Conservation (phyloP, 2,113 vertebrate genomes). For the Argyrosomus japonicus region DNA sequence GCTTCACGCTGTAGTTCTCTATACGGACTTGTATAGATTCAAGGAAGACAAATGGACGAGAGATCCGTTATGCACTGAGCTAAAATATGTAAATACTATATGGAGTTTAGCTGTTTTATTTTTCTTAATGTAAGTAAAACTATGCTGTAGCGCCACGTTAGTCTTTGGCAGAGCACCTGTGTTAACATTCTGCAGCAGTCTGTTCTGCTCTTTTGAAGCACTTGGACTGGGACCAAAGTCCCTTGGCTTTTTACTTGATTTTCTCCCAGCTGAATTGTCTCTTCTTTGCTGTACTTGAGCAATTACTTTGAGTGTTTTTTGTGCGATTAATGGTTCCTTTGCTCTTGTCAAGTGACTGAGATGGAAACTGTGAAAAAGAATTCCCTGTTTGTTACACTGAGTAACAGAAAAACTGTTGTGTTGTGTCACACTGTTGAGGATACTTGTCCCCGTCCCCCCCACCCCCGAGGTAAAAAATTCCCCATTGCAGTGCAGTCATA, state of each 20-base stretch:
- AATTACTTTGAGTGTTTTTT: background rate
- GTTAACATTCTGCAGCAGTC: constrained; percentile 61
- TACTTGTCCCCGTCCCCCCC: constrained; percentile 5
- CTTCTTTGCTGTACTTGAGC: constrained; percentile 26
- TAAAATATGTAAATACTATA: constrained; percentile 59
- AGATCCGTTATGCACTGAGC: constrained; percentile 63
- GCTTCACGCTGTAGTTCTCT: constrained; percentile 33
- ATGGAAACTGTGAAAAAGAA: constrained; percentile 37
- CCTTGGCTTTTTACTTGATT: constrained; percentile 44
- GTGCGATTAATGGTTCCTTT: constrained; percentile 27
- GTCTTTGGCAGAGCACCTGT: constrained; percentile 42
- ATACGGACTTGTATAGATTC: constrained; percentile 37
- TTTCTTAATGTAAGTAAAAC: constrained; percentile 43
- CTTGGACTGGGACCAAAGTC: constrained; percentile 61
- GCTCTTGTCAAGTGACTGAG: constrained; percentile 39
- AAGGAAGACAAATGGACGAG: constrained; percentile 40
- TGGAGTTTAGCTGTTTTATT: constrained; percentile 53
- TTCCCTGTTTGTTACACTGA: background rate
- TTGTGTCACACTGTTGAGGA: constrained; percentile 21
- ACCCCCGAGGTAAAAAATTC: background rate
- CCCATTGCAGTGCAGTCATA: constrained; percentile 12
- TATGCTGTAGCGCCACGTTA: constrained; percentile 35
- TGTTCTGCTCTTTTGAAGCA: constrained; percentile 56
- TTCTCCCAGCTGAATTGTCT: constrained; percentile 53
- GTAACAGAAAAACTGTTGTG: constrained; percentile 29